phyloP scores from a whole-genome alignment of 2,888 invertebrate species.

The Chrysina gloriosa region DNA sequence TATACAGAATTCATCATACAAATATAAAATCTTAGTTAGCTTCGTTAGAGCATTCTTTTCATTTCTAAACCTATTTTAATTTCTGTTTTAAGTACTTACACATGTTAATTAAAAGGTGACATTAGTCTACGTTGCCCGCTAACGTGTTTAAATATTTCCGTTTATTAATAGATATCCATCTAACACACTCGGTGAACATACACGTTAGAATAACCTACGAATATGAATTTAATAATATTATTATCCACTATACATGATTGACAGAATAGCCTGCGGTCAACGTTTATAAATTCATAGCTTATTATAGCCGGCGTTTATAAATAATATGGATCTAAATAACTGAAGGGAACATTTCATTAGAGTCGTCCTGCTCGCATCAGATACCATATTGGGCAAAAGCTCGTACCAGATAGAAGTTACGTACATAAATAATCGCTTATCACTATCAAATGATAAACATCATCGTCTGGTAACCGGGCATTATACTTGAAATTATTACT shows the following conservation, averaged over 20 bases:
- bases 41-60: no score
- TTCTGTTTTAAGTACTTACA: neutral
- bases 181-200: conserved; percentile 15
- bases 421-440: conserved; percentile 33
- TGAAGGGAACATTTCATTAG: conserved; percentile 12
- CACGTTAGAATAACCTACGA: conserved; percentile 27
- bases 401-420: conserved; percentile 7
- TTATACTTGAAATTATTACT: conserved; percentile 24
- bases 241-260: conserved; percentile 40
- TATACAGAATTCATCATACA: no score
- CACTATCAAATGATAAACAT: conserved; percentile 33
- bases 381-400: conserved; percentile 22
- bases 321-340: conserved; percentile 29
- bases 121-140: no score
- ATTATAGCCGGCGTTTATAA: conserved; percentile 35
- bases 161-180: conserved; percentile 31
- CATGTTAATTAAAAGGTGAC: no score
- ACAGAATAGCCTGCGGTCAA: conserved; percentile 33
- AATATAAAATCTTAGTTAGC: no score
- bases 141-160: neutral
- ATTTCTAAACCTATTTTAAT: no score
- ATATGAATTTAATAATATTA: conserved; percentile 37
- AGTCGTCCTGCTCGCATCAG: conserved; percentile 23
- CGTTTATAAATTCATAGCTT: conserved; percentile 34
- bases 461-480: conserved; percentile 16